phyloP scores from a whole-genome alignment of 1,140 invertebrate species.

The Drosophila suzukii region DNA sequence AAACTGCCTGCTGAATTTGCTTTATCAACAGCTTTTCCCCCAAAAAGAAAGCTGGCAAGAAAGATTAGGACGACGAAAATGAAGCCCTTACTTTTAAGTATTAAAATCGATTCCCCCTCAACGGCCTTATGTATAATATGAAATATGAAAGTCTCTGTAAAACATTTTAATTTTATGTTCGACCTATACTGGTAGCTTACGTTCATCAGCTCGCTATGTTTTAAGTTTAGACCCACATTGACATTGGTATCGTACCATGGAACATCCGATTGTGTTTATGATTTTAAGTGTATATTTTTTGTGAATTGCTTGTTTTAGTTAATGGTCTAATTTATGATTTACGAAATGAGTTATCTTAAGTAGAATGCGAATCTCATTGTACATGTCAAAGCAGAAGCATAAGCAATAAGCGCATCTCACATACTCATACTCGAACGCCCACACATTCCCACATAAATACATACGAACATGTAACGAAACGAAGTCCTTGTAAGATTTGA shows the following conservation, averaged over 20 bases:
- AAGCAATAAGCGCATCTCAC: slow-evolving; percentile 47
- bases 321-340: slow-evolving; percentile 64
- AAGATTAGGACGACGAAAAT: slow-evolving; percentile 15
- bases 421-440: slow-evolving; percentile 38
- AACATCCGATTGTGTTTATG: slow-evolving; percentile 57
- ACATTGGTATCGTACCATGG: slow-evolving; percentile 15
- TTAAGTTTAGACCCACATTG: slow-evolving; percentile 46
- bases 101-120: slow-evolving; percentile 48
- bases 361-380: slow-evolving; percentile 73
- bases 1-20: slow-evolving; percentile 40
- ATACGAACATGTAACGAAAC: slow-evolving; percentile 56
- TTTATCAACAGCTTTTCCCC: slow-evolving; percentile 27
- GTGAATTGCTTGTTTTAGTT: slow-evolving; percentile 71
- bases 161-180: slow-evolving; percentile 63
- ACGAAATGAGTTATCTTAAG: slow-evolving; percentile 62
- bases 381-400: slow-evolving; percentile 48
- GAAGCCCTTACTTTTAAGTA: slow-evolving; percentile 58
- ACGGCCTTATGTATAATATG: slow-evolving; percentile 79
- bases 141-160: slow-evolving; percentile 74
- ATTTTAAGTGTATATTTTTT: slow-evolving; percentile 76
- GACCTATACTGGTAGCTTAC: slow-evolving; percentile 65
- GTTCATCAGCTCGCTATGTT: slow-evolving; percentile 65
- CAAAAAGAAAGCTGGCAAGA: slow-evolving; percentile 1
- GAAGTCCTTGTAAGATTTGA: slow-evolving; percentile 65
- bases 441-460: slow-evolving; percentile 38